phyloP scores from a whole-genome alignment of 2,888 invertebrate genomes.

The Acronicta leporina region DNA sequence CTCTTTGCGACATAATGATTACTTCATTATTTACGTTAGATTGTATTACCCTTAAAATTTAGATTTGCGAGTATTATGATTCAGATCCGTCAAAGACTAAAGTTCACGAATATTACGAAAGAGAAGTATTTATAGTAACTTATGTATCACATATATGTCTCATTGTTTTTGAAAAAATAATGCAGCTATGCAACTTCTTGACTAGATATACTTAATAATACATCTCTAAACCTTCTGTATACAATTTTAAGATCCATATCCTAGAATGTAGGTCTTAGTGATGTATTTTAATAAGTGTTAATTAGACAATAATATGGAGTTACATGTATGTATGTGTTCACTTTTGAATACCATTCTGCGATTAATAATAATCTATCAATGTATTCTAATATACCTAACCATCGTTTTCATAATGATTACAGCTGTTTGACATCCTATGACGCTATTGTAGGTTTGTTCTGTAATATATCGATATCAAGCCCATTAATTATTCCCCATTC shows the following conservation, averaged over 20 bases:
- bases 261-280: too few relatives aligned
- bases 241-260: too few relatives aligned
- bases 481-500: slow-evolving; percentile 33
- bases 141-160: slow-evolving; percentile 16
- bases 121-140: slow-evolving; percentile 15
- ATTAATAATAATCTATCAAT: background rate
- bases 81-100: slow-evolving; percentile 26
- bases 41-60: background rate
- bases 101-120: slow-evolving; percentile 21
- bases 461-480: slow-evolving; percentile 28
- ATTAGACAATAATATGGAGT: too few relatives aligned
- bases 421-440: slow-evolving; percentile 9
- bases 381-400: background rate
- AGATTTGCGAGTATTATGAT: slow-evolving; percentile 17
- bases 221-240: too few relatives aligned
- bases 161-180: slow-evolving; percentile 16
- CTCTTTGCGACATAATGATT: background rate
- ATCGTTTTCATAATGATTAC: slow-evolving; percentile 3
- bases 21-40: slow-evolving; percentile 11
- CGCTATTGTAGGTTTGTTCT: background rate
- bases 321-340: background rate
- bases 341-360: background rate
- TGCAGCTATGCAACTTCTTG: background rate
- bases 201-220: background rate
- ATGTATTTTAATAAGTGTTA: too few relatives aligned